phyloP scores from a whole-genome alignment of 2,113 vertebrate species.

The Cynocephalus volans region DNA sequence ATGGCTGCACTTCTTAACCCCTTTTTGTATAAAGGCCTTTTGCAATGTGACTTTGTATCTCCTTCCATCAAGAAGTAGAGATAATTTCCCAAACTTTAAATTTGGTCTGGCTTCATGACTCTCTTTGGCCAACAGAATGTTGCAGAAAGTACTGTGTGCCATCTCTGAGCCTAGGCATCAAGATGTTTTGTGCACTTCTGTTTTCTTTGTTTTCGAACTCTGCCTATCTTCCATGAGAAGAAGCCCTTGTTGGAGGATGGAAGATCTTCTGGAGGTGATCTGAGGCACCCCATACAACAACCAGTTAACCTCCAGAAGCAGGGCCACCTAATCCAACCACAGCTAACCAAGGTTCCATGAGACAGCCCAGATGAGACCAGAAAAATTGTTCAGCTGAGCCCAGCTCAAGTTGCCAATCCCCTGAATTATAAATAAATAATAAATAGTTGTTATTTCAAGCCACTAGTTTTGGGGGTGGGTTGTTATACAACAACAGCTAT shows the following conservation, averaged over 20 bases:
- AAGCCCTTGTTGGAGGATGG: neutral
- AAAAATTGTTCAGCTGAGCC: neutral
- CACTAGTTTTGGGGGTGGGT: neutral
- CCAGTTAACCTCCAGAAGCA: neutral
- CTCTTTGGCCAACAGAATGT: neutral
- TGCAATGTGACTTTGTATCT: neutral
- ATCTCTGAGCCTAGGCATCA: neutral
- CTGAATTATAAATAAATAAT: neutral
- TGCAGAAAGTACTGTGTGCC: neutral
- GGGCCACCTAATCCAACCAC: neutral
- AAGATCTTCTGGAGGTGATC: neutral
- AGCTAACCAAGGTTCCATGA: neutral
- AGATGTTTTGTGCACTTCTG: neutral
- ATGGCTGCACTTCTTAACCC: neutral
- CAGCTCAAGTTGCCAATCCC: neutral
- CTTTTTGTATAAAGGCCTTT: neutral
- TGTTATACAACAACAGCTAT: neutral
- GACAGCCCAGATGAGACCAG: neutral
- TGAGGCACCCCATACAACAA: neutral
- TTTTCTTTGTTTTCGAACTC: neutral
- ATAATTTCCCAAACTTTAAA: neutral
- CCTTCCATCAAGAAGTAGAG: neutral
- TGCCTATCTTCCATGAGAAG: conserved; percentile 3
- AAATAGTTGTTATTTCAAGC: conserved; percentile 6
- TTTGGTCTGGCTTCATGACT: neutral